Conservation (phyloP, 2,113 vertebrate genomes). For the Hiodon alosoides region DNA sequence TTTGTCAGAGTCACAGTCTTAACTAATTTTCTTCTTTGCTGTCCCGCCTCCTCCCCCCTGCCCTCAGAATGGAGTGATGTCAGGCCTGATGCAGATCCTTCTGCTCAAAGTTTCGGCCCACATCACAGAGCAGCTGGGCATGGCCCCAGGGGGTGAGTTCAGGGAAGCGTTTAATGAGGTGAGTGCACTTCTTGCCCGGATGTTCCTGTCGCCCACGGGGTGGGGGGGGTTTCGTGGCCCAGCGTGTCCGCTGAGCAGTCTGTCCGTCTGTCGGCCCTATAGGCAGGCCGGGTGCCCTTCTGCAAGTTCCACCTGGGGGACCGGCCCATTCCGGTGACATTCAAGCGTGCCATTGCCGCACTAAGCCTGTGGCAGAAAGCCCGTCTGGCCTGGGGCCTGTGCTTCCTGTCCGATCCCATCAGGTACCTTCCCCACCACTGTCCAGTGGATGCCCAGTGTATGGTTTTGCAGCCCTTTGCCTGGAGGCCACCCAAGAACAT, state of each 20-base stretch:
- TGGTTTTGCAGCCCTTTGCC: background rate
- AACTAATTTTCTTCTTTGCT: background rate
- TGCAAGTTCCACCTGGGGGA: slow-evolving; percentile 98
- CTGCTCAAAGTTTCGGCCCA: slow-evolving; percentile 96
- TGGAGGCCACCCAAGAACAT: no score
- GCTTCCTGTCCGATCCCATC: slow-evolving; percentile 95
- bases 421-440: slow-evolving; percentile 64
- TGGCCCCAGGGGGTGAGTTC: slow-evolving; percentile 97
- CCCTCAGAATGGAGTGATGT: slow-evolving; percentile 88
- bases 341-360: slow-evolving; percentile 93
- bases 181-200: background rate
- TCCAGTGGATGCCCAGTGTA: background rate
- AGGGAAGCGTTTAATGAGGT: slow-evolving; percentile 97
- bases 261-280: slow-evolving; percentile 21
- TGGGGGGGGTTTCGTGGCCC: background rate
- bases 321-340: slow-evolving; percentile 92
- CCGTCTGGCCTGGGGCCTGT: slow-evolving; percentile 92
- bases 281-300: slow-evolving; percentile 94
- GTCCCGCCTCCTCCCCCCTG: background rate
- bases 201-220: background rate
- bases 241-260: background rate
- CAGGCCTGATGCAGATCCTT: slow-evolving; percentile 96
- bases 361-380: slow-evolving; percentile 97
- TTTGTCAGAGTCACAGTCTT: background rate
- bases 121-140: slow-evolving; percentile 95